phyloP scores from a whole-genome alignment of 2,888 invertebrate species.

The Copidosoma aretas region DNA sequence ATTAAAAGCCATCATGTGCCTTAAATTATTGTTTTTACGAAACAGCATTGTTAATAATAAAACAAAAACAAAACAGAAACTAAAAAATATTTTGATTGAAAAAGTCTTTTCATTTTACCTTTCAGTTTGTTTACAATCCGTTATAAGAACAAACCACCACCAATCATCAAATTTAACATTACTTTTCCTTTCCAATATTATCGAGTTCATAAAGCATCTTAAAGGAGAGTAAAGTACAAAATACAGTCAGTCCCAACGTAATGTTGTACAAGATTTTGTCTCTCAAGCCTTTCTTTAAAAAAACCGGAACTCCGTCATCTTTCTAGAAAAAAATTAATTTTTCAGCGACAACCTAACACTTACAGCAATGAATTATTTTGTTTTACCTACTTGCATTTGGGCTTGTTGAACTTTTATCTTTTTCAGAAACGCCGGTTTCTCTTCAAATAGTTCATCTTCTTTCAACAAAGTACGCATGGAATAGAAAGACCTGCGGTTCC shows the following conservation, averaged over 20 bases:
- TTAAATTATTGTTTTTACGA: slow-evolving; percentile 46
- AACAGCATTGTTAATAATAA: slow-evolving; percentile 22
- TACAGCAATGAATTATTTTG: not conserved
- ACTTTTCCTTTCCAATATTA: not conserved
- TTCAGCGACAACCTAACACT: too few species aligned
- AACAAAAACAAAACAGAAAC: too few species aligned
- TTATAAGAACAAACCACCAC: not conserved
- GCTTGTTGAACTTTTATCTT: slow-evolving; percentile 51
- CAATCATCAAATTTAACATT: not conserved
- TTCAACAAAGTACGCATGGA: slow-evolving; percentile 5
- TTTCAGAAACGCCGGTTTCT: slow-evolving; percentile 28
- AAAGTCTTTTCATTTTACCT: not conserved
- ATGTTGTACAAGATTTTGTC: slow-evolving; percentile 63
- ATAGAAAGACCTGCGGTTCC: slow-evolving; percentile 9
- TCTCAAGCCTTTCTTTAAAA: slow-evolving; percentile 67
- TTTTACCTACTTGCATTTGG: slow-evolving; percentile 49
- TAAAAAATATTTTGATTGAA: not conserved
- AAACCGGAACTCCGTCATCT: slow-evolving; percentile 68
- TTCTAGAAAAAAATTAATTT: slow-evolving; percentile 61
- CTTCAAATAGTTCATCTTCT: not conserved
- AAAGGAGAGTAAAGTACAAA: not conserved
- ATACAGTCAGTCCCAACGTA: not conserved
- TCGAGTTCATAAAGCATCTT: not conserved
- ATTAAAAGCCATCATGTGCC: slow-evolving; percentile 46
- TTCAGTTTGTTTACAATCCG: slow-evolving; percentile 28